Percentiles rank a stretch among this genome's conserved stretches.
Evolutionary conservation across 2,888 invertebrate genomes (phyloP).

Genomic region (Aspidapion aeneum): DNA sequence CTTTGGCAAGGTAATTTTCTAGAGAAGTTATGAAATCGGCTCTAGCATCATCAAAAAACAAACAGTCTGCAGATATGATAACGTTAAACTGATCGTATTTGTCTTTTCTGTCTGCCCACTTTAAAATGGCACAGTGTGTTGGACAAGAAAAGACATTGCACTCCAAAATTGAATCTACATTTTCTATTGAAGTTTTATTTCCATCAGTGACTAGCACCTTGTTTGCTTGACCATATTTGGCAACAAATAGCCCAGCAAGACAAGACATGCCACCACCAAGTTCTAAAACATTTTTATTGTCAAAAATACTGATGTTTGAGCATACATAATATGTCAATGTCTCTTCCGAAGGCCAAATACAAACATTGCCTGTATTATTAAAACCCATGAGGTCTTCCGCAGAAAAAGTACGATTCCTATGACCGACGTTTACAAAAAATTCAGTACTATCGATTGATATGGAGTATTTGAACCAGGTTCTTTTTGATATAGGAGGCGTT

Average conservation of each 20-base stretch:
- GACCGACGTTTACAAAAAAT: slow-evolving; percentile 57
- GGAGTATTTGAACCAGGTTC: slow-evolving; percentile 63
- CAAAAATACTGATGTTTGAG: slow-evolving; percentile 60
- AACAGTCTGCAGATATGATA: slow-evolving; percentile 74
- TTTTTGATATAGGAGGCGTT: slow-evolving; percentile 44
- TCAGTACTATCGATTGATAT: slow-evolving; percentile 49
- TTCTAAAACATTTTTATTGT: slow-evolving; percentile 68
- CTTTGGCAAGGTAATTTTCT: slow-evolving; percentile 56
- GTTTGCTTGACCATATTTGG: slow-evolving; percentile 62
- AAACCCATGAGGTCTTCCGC: slow-evolving; percentile 74
- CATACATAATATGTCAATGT: slow-evolving; percentile 66
- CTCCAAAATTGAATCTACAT: slow-evolving; percentile 63
- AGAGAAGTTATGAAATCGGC: slow-evolving; percentile 65
- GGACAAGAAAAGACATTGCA: slow-evolving; percentile 58
- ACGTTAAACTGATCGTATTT: slow-evolving; percentile 58
- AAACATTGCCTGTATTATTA: slow-evolving; percentile 77
- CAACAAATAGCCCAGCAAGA: slow-evolving; percentile 69
- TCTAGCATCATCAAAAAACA: slow-evolving; percentile 74
- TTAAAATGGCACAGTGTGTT: slow-evolving; percentile 52
- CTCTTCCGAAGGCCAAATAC: slow-evolving; percentile 79
- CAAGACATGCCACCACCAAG: slow-evolving; percentile 85
- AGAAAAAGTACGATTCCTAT: slow-evolving; percentile 59
- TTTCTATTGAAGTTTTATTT: slow-evolving; percentile 70
- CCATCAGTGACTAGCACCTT: slow-evolving; percentile 74
- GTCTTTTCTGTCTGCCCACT: slow-evolving; percentile 49